Evolutionary conservation across 92 coral and sea anemone genomes (phyloP).

Genomic region (Virgularia gustaviana): DNA sequence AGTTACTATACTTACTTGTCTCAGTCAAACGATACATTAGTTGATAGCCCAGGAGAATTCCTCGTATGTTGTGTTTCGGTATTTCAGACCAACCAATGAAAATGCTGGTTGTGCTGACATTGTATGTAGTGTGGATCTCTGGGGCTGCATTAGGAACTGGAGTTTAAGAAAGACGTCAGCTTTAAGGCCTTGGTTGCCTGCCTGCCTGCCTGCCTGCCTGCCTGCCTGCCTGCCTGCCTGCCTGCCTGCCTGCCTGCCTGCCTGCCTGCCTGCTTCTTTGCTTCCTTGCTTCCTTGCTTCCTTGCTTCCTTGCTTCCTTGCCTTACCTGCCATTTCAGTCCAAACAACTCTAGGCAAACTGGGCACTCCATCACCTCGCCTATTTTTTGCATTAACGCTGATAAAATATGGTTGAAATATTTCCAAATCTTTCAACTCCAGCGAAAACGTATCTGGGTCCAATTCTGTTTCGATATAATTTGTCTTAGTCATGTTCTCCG

Average conservation of each 20-base stretch:
- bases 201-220: not conserved
- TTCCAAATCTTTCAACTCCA: slow-evolving; percentile 35
- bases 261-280: not conserved
- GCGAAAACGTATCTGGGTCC: not conserved
- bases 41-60: slow-evolving; percentile 38
- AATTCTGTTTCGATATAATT: slow-evolving; percentile 2
- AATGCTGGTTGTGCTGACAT: slow-evolving; percentile 44
- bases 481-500: not conserved
- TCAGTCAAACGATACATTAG: slow-evolving; percentile 35
- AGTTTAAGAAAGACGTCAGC: too few species aligned
- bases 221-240: slow-evolving; percentile 6
- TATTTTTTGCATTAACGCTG: slow-evolving; percentile 67
- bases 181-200: too few species aligned
- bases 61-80: slow-evolving; percentile 28
- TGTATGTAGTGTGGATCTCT: slow-evolving; percentile 12
- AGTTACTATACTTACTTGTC: slow-evolving; percentile 4
- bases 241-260: not conserved
- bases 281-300: not conserved
- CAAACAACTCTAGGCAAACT: slow-evolving; percentile 56
- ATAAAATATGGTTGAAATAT: slow-evolving; percentile 64
- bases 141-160: slow-evolving; percentile 65
- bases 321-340: slow-evolving; percentile 85
- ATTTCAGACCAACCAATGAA: slow-evolving; percentile 40
- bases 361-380: slow-evolving; percentile 79
- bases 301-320: not conserved